Conservation (phyloP, 1,140 invertebrate species). For the roundworm (Caenorhabditis elegans) region DNA sequence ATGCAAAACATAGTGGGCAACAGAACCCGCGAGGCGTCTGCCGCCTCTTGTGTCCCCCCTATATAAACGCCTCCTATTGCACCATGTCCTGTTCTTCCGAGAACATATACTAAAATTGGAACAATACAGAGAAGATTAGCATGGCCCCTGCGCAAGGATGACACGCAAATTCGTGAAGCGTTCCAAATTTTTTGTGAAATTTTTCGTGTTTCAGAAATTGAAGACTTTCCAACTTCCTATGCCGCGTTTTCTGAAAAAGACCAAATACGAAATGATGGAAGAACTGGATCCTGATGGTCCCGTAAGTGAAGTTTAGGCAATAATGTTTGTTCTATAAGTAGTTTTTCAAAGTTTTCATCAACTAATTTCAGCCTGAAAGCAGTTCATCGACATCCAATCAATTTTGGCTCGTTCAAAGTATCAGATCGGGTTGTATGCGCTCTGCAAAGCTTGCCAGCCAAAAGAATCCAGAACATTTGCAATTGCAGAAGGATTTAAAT, state of each 20-base stretch:
- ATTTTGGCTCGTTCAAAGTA: conserved; percentile 10
- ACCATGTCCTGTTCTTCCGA: conserved; percentile 25
- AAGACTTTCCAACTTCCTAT: not conserved
- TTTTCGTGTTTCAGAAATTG: not conserved
- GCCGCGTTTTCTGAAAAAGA: not conserved
- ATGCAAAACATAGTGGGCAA: no score
- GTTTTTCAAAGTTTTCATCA: not conserved
- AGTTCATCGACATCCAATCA: not conserved
- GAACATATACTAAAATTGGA: conserved; percentile 71
- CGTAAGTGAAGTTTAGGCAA: no score
- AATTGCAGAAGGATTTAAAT: not conserved
- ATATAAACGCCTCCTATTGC: no score
- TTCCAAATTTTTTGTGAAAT: conserved; percentile 70
- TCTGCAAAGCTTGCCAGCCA: not conserved
- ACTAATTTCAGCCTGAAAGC: not conserved
- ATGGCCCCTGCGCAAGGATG: conserved; percentile 89
- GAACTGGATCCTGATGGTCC: no score
- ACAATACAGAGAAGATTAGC: conserved; percentile 89
- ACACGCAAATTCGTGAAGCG: conserved; percentile 85
- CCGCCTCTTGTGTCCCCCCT: no score
- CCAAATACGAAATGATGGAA: not conserved
- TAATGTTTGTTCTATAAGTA: no score
- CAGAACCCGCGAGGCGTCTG: no score
- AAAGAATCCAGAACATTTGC: not conserved
- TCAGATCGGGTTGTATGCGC: not conserved